These are phyloP conservation scores for Philypnodon macrostomus DNA, from an alignment of 2,797 vertebrate species.

Conservation along the genomic window DNA sequence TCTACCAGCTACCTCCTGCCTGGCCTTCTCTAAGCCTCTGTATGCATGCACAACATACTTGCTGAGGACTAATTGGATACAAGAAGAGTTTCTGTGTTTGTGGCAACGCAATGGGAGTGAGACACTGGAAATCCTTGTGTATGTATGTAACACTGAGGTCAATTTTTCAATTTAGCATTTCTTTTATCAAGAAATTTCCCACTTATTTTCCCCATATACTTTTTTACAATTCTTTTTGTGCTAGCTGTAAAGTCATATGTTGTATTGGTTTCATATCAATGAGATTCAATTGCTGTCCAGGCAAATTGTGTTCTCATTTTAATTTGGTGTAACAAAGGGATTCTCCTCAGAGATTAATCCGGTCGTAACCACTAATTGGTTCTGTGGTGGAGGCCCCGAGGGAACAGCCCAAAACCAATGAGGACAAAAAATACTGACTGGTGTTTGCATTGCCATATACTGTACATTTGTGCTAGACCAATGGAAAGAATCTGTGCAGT, in stretches of 20 bases:
- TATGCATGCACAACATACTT: background rate
- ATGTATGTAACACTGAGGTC: too few relatives aligned
- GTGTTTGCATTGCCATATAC: slow-evolving; percentile 14
- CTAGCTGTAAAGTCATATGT: slow-evolving; percentile 20
- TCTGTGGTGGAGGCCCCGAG: slow-evolving; percentile 10
- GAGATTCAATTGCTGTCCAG: slow-evolving; percentile 6
- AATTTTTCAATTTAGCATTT: too few relatives aligned
- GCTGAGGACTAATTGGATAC: background rate
- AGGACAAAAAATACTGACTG: slow-evolving; percentile 23
- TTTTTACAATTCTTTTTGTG: too few relatives aligned
- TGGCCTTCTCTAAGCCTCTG: too few relatives aligned
- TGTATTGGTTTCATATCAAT: slow-evolving; percentile 9
- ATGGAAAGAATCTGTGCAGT: slow-evolving; percentile 1
- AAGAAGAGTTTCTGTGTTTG: background rate
- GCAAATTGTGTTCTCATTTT: slow-evolving; percentile 34
- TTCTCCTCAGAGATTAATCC: slow-evolving; percentile 46
- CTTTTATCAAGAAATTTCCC: too few relatives aligned
- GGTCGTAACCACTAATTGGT: slow-evolving; percentile 44
- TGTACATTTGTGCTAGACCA: background rate
- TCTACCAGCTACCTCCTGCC: background rate
- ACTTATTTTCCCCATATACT: too few relatives aligned
- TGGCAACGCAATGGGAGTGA: background rate
- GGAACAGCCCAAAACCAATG: slow-evolving; percentile 21
- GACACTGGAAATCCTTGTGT: too few relatives aligned
- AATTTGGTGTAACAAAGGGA: slow-evolving; percentile 46